Percentiles rank a stretch among this genome's conserved stretches.
Conservation (phyloP, 1,140 invertebrate species). For the Carcinoscorpius rotundicauda region DNA sequence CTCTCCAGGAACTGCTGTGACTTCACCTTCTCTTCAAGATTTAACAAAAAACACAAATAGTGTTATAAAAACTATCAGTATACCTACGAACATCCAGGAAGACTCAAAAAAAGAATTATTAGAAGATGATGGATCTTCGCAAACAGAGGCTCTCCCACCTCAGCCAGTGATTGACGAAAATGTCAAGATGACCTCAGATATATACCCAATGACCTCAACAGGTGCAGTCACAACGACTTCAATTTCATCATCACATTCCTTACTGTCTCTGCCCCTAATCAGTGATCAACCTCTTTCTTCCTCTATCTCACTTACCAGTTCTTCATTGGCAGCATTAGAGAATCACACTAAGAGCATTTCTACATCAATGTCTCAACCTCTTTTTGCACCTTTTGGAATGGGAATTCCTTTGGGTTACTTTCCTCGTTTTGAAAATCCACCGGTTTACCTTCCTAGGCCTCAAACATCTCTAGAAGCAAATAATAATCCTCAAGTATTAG, state of each 20-base stretch:
- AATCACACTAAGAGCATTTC: conserved; percentile 45
- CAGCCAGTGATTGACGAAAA: too few relatives aligned
- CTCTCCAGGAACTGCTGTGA: neutral
- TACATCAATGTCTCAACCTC: conserved; percentile 24
- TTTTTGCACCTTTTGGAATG: conserved; percentile 40
- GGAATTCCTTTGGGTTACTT: conserved; percentile 12
- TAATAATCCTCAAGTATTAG: too few relatives aligned
- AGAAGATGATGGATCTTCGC: too few relatives aligned
- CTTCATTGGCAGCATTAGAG: conserved; percentile 58
- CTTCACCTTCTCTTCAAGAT: conserved; percentile 4
- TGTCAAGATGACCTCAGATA: too few relatives aligned
- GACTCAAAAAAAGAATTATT: neutral
- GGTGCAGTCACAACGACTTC: too few relatives aligned
- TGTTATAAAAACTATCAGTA: neutral
- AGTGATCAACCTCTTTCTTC: conserved; percentile 12
- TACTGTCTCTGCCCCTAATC: conserved; percentile 7
- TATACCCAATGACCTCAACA: too few relatives aligned
- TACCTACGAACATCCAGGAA: conserved; percentile 9
- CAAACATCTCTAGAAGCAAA: too few relatives aligned
- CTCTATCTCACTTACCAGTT: neutral
- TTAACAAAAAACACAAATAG: conserved; percentile 3
- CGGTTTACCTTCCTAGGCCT: too few relatives aligned
- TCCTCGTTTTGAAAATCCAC: neutral
- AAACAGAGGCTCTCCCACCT: too few relatives aligned
- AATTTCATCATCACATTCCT: too few relatives aligned